Base-by-base conservation (phyloP, 53 echinoderm and acorn worm genomes). In the Holothuria scabra region DNA sequence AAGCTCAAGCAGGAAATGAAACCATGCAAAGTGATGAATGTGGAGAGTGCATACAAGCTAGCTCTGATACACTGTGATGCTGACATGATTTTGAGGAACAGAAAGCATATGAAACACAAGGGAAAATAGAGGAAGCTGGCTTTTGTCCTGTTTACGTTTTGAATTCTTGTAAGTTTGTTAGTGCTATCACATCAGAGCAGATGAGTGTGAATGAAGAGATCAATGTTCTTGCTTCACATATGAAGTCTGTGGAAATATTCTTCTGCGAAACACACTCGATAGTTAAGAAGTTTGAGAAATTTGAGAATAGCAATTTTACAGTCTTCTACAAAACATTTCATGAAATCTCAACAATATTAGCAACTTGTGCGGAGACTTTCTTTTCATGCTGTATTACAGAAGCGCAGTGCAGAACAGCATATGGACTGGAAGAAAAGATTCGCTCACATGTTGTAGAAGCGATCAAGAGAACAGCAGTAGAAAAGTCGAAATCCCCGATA, bases 291-390 rank as follows among this genome's bases (percentile, higher is more conserved):
- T 14, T 57, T 20, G 20, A 12, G 20, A 57, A 57, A 14, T 14
- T 14, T 14, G 58, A 12, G 13, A 14, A n/a, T n/a, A n/a, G n/a
- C n/a, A n/a, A n/a, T n/a, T n/a, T n/a, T n/a, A n/a, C n/a, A n/a
- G 18, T 58, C 59, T 66, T 66, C 25, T 66, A 66, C 66, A 66
- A 28, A 12, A 22, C 66, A 1, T 23, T 66, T 66, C 66, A n/a
- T 21, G 3, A 66, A 28, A 19, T 66, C 66, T 13, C 0, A 19
- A 23, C 13, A 23, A 26, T 66, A 66, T 28, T 21, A 22, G 25
- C 13, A 19, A 66, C 2, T 22, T 66, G 66, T 66, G n/a, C 20
- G 26, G 26, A 13, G 26, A 26, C 66, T 13, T 66, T 57, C 58
- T 20, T 66, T 20, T 23, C 66, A 1, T 21, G 22, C 0, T n/a